A percentile compares a stretch with the other conserved stretches of the same genome.
Conservation (phyloP, 2,113 vertebrate genomes). For the Bos indicus region DNA sequence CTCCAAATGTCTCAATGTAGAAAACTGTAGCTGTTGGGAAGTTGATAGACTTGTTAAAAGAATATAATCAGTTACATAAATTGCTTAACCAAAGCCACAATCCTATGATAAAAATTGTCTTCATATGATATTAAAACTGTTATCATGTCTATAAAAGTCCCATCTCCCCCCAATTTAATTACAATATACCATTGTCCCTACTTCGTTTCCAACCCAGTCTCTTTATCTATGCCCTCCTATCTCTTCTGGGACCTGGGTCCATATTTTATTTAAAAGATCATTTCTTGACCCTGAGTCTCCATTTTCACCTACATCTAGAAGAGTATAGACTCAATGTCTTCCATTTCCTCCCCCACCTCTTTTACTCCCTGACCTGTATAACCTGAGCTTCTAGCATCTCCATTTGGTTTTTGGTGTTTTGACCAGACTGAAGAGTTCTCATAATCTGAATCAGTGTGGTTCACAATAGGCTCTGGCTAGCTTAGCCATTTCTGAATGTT, state of each 20-base stretch:
- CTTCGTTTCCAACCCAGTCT: not conserved
- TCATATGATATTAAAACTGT: not conserved
- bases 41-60: not conserved
- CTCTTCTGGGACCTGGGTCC: not conserved
- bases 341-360: not conserved
- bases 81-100: not conserved
- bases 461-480: not conserved
- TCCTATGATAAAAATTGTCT: not conserved
- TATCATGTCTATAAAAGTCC: not conserved
- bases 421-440: not conserved
- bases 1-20: not conserved
- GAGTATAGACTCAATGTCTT: not conserved
- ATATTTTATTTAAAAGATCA: not conserved
- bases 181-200: not conserved
- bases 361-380: not conserved
- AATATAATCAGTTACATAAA: not conserved
- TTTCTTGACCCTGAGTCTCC: not conserved
- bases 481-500: not conserved
- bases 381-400: not conserved
- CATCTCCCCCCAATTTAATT: not conserved
- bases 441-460: not conserved
- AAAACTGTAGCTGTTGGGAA: not conserved
- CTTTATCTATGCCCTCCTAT: not conserved
- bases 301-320: not conserved
- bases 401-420: not conserved